Conservation (phyloP, 2,797 vertebrate species). For the Sylvia borin region DNA sequence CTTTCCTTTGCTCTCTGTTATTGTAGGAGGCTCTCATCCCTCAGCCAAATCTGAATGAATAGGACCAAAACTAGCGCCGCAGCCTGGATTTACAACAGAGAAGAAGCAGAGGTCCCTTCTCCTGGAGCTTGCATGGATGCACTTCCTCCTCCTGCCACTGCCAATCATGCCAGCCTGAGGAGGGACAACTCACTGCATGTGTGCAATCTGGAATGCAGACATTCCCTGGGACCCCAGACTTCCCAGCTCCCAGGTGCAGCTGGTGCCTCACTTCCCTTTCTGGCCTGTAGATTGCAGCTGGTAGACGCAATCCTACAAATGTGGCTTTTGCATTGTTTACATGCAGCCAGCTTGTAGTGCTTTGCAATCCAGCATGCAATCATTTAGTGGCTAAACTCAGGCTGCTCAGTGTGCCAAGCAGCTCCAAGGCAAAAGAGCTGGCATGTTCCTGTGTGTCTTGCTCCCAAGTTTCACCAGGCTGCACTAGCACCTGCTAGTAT, state of each 20-base stretch:
- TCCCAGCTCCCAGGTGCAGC: accelerated
- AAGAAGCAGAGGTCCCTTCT: not conserved
- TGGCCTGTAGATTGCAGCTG: accelerated
- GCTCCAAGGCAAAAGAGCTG: not conserved
- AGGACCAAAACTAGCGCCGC: not conserved
- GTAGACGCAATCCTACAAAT: not conserved
- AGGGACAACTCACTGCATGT: accelerated
- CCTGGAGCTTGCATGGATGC: accelerated
- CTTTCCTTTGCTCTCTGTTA: not conserved
- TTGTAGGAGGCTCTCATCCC: not conserved
- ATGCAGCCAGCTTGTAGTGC: not conserved
- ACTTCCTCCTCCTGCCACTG: not conserved
- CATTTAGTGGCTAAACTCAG: not conserved
- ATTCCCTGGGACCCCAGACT: accelerated
- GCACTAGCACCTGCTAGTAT: not conserved
- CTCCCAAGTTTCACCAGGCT: accelerated
- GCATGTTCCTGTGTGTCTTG: not conserved
- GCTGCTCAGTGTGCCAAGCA: not conserved
- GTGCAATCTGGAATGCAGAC: not conserved
- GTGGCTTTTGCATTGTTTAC: accelerated
- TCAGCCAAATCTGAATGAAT: not conserved
- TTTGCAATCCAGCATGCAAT: not conserved
- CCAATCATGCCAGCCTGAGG: accelerated
- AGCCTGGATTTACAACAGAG: not conserved
- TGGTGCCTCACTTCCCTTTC: not conserved